phyloP scores from a whole-genome alignment of 2,113 vertebrate genomes.

The Catharus bicknelli region DNA sequence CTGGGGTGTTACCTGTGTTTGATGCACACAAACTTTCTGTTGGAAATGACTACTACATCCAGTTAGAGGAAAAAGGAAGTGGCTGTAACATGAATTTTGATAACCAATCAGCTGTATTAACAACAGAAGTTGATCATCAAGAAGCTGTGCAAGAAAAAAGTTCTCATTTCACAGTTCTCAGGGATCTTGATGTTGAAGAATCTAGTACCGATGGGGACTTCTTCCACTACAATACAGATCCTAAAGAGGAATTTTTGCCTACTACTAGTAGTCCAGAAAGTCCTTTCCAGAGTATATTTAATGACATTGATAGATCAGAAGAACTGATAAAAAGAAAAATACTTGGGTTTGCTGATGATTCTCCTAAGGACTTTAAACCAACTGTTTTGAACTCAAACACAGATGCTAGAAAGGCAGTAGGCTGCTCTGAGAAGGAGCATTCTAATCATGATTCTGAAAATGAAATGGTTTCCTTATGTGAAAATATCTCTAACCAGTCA shows the following conservation, averaged over 20 bases:
- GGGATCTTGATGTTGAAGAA: slow-evolving; percentile 83
- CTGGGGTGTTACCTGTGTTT: slow-evolving; percentile 90
- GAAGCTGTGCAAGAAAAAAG: slow-evolving; percentile 66
- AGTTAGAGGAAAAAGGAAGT: slow-evolving; percentile 89
- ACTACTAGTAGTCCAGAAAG: slow-evolving; percentile 79
- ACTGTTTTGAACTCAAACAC: not conserved
- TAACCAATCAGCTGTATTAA: slow-evolving; percentile 62
- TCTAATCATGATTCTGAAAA: slow-evolving; percentile 38
- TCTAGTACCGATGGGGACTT: slow-evolving; percentile 88
- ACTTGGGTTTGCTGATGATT: slow-evolving; percentile 78
- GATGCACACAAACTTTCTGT: slow-evolving; percentile 89
- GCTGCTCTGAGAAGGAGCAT: slow-evolving; percentile 43
- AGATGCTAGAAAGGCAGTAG: not conserved
- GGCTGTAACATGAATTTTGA: slow-evolving; percentile 75
- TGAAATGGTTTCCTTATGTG: slow-evolving; percentile 50
- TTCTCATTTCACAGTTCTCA: slow-evolving; percentile 75
- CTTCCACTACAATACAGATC: slow-evolving; percentile 84
- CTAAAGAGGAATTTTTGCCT: slow-evolving; percentile 79
- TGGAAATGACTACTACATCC: slow-evolving; percentile 92
- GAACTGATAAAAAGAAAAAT: slow-evolving; percentile 70
- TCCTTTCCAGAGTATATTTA: slow-evolving; percentile 86
- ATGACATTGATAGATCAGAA: slow-evolving; percentile 76
- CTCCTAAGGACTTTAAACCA: slow-evolving; percentile 60
- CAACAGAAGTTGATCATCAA: slow-evolving; percentile 70
- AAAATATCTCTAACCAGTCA: slow-evolving; percentile 56